Base-by-base conservation (phyloP, 1,140 invertebrate species). In the Physella acuta region DNA sequence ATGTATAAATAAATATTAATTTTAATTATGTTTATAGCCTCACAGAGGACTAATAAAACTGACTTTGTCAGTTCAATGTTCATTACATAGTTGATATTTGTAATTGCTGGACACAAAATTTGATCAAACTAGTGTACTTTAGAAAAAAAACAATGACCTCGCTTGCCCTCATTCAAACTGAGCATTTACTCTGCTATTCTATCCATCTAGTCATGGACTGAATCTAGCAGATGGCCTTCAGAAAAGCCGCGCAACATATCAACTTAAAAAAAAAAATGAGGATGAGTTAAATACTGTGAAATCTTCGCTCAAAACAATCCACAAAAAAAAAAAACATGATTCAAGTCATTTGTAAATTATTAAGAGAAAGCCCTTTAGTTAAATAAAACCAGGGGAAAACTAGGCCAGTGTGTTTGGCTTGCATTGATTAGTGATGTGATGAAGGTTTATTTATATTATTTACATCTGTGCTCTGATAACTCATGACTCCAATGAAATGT, bases 301-400 rank as follows among this genome's bases (percentile, higher is more conserved):
- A 3, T 51, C 44, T 14, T 53, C 62, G 34, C 52, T 39, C 26
- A 64, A 64, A 52, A 24, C 44, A 49, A 3, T 31, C 1, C 36
- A 36, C n/a, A 39, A 61, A 11, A 44, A 3, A 44, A 26, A 14
- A 16, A 55, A 44, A 44, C 39, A 44, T 44, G 8, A 60, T 16
- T 14, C 1, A 31, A 64, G 49, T 17, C n/a, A 17, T 51, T 34
- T 24, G 14, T 63, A 24, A 33, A 5, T 17, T 33, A 30, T 52
- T 26, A 33, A 49, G 28, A 64, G 62, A 64, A 64, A 64, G 62
- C 62, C 62, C 62, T 52, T 52, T 52, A 64, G 49, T 64, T 51
- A 20, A 31, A 51, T 30, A 2, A 44, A 20, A 30, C 33, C 44
- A 17, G 62, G 52, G 31, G 49, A 49, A 64, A 64, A 4, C 44